Evolutionary conservation across 1,140 invertebrate genomes (phyloP), one percentile per base, ranked within the genome.

Genomic region (Drosophila equinoxialis): DNA sequence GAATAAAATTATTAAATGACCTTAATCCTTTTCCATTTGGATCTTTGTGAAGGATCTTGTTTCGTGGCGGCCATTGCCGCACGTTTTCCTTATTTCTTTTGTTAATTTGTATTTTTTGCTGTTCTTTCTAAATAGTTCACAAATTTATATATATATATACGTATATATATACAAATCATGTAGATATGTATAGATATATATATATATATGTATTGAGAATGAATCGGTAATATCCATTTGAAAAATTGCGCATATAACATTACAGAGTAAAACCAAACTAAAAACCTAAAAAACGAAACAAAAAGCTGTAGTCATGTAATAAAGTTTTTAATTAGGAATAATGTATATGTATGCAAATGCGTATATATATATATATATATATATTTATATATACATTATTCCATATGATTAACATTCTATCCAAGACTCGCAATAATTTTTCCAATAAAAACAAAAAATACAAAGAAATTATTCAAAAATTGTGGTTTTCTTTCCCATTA

Each of bases 391-490:
- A 57, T 62, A 71, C 71, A 84, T 80, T 83, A 77, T 79, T 37
- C 64, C 55, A 60, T 59, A 37, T 37, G 30, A 68, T 23, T 73
- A 74, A 73, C 62, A 74, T 68, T 61, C 57, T 62, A 67, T 65
- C 67, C 67, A 76, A 81, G 65, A 86, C 82, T 85, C 75, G 81
- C 81, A 85, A 86, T 82, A 87, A 79, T 51, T 83, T 86, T 86
- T 86, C 41, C 73, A 87, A 77, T 77, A 66, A 81, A 48, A 51
- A 17, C 17, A 54, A 63, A 35, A 30, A 30, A 30, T 51, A 51
- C 8, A 7, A 51, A 11, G 17, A 48, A 69, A 66, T 30, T 20
- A 58, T 37, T 42, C 39, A 14, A 2, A 74, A 71, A 13, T 3
- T 35, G 67, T 48, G 62, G 61, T 77, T 77, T 74, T 72, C 41